Percentiles rank a stretch among this genome's conserved stretches.
These are phyloP conservation scores for Apotomis turbidana DNA, from an alignment of 2,888 invertebrate species.

Conservation along the genomic window DNA sequence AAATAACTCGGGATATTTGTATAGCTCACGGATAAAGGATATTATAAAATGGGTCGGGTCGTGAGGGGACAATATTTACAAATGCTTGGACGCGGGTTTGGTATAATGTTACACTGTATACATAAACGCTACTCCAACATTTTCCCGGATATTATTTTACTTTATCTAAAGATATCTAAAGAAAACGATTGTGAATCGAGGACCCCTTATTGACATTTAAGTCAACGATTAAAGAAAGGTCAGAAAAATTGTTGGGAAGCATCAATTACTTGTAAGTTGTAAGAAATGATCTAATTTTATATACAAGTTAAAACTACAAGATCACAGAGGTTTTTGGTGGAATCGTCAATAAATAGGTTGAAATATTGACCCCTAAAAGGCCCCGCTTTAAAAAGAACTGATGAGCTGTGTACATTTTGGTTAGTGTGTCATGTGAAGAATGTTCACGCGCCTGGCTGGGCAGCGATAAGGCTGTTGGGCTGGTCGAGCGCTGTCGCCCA, in stretches of 20 bases:
- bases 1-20: constrained; percentile 22
- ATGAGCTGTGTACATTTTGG: constrained; percentile 23
- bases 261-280: no score
- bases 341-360: not conserved
- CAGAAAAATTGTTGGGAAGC: no score
- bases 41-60: constrained; percentile 34
- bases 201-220: no score
- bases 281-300: no score
- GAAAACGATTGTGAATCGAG: not conserved
- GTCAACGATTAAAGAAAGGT: no score
- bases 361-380: not conserved
- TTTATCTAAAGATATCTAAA: not conserved
- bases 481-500: not conserved
- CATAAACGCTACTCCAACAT: not conserved
- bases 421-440: constrained; percentile 15
- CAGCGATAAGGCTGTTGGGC: constrained; percentile 22
- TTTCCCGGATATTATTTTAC: not conserved
- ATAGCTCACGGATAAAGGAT: constrained; percentile 31
- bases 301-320: no score
- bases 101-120: constrained; percentile 22
- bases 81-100: constrained; percentile 21
- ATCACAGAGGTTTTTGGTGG: not conserved
- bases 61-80: constrained; percentile 32
- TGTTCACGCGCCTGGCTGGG: constrained; percentile 34
- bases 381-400: constrained; percentile 6